These are phyloP conservation scores for Lytechinus pictus DNA, from an alignment of 35 echinoderm and acorn worm genomes.

Conservation along the genomic window DNA sequence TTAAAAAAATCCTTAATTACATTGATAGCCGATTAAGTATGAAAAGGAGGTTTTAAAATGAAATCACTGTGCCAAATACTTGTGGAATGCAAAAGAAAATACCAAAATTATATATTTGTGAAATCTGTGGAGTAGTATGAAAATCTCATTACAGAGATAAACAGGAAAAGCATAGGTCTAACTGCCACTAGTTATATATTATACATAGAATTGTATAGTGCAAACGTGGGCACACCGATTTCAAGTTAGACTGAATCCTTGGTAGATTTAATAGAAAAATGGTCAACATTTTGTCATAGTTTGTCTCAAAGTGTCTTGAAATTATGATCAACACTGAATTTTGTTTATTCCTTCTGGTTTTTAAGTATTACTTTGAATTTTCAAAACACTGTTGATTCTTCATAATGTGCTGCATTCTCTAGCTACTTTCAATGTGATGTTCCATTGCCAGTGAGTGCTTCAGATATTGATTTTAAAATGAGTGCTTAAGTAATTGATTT, in stretches of 20 bases:
- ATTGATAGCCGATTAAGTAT: background rate
- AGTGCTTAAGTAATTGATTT: too few relatives aligned
- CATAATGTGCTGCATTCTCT: background rate
- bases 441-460: background rate
- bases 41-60: background rate
- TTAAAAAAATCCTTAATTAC: background rate
- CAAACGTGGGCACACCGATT: background rate
- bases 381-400: background rate
- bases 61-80: slow-evolving; percentile 18
- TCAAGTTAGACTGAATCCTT: background rate
- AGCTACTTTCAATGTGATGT: background rate
- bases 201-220: background rate
- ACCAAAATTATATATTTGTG: slow-evolving; percentile 14
- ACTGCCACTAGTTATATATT: slow-evolving; percentile 1
- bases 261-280: background rate
- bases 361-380: background rate
- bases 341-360: background rate
- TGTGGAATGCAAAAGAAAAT: background rate
- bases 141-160: background rate
- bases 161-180: background rate
- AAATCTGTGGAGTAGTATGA: background rate
- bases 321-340: background rate
- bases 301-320: slow-evolving; percentile 7
- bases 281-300: background rate
- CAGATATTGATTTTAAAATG: too few relatives aligned